Evolutionary conservation across 2,797 vertebrate species (phyloP).

Genomic region (Acrocephalus scirpaceus): DNA sequence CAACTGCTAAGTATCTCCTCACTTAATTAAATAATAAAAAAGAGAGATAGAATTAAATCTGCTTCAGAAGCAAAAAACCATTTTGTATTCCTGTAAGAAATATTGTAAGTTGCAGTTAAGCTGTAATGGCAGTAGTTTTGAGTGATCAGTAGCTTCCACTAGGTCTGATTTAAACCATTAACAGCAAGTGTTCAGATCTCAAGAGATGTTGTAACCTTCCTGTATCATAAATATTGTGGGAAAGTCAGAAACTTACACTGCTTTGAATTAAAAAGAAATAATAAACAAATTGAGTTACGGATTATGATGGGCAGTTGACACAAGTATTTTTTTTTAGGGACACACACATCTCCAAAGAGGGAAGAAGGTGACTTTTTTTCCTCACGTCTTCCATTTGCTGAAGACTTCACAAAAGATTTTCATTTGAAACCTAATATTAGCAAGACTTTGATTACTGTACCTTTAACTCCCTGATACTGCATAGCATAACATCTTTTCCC

Average conservation of each 20-base stretch:
- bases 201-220: neutral
- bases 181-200: neutral
- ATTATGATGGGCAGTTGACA: neutral
- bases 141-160: neutral
- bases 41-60: neutral
- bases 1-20: neutral
- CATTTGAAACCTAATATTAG: neutral
- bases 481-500: neutral
- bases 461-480: neutral
- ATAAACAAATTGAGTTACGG: neutral
- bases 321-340: neutral
- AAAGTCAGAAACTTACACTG: neutral
- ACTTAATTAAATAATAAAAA: neutral
- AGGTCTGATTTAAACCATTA: neutral
- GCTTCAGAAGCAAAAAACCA: fast-evolving
- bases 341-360: neutral
- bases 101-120: neutral
- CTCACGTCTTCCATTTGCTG: neutral
- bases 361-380: neutral
- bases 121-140: neutral
- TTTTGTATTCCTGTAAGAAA: neutral
- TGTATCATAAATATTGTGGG: neutral
- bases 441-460: neutral
- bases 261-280: neutral
- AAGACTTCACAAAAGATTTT: neutral